Conservation (phyloP, 2,113 vertebrate genomes). For the Tyrannus savana region DNA sequence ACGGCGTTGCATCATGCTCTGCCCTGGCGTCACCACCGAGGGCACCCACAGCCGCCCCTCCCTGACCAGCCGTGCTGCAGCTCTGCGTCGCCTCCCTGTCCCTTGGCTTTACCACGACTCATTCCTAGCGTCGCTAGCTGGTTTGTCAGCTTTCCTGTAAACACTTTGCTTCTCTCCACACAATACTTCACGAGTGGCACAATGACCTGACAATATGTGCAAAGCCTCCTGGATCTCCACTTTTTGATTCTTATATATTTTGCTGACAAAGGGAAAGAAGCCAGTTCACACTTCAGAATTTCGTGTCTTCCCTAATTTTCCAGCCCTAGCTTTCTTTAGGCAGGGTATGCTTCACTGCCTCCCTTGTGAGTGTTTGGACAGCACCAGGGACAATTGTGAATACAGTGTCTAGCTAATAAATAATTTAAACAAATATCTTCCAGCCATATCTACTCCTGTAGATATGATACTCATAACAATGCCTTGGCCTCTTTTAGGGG, state of each 20-base stretch:
- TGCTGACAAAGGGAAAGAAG: background rate
- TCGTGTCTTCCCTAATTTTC: background rate
- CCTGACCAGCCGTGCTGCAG: background rate
- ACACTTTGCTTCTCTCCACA: background rate
- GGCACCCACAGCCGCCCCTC: background rate
- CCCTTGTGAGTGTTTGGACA: background rate
- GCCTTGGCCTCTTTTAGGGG: background rate
- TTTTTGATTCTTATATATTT: background rate
- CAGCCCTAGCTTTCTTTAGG: background rate
- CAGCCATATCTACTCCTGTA: background rate
- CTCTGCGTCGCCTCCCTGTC: background rate
- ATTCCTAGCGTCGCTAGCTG: background rate
- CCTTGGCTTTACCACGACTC: background rate
- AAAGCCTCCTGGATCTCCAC: background rate
- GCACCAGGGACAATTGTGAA: background rate
- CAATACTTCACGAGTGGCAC: accelerated
- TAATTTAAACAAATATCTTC: background rate
- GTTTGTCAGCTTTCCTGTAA: background rate
- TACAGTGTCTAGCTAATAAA: background rate
- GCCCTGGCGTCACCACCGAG: accelerated
- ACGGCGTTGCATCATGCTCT: background rate
- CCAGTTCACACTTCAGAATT: background rate
- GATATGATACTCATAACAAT: background rate
- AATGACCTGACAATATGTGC: accelerated
- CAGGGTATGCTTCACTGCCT: background rate